Conservation (phyloP, 2,797 vertebrate species). For the Gobio occitaniae region DNA sequence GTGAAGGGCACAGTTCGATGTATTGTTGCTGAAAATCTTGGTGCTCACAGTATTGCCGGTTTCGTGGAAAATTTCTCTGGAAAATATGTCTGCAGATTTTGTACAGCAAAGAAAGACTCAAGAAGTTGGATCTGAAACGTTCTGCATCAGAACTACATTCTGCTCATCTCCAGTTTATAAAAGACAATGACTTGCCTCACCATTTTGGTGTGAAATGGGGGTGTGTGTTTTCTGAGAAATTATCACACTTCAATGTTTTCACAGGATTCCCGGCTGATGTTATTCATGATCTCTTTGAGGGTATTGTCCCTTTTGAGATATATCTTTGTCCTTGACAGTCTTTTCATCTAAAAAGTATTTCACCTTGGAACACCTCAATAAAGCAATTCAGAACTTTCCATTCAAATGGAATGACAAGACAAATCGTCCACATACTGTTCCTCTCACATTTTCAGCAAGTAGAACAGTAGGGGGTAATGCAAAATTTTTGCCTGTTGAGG, state of each 20-base stretch:
- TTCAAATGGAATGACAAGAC: slow-evolving; percentile 32
- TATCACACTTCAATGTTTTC: slow-evolving; percentile 23
- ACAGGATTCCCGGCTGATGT: slow-evolving; percentile 28
- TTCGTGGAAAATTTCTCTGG: slow-evolving; percentile 45
- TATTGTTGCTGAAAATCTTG: slow-evolving; percentile 51
- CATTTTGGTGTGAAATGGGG: slow-evolving; percentile 37
- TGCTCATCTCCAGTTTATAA: slow-evolving; percentile 39
- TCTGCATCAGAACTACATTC: slow-evolving; percentile 40
- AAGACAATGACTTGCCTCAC: slow-evolving; percentile 44
- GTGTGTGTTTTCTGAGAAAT: slow-evolving; percentile 13
- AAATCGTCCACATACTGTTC: slow-evolving; percentile 27
- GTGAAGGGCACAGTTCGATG: slow-evolving; percentile 41
- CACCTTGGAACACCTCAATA: slow-evolving; percentile 22
- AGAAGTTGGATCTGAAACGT: slow-evolving; percentile 42
- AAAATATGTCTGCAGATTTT: slow-evolving; percentile 49
- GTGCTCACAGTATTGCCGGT: slow-evolving; percentile 41
- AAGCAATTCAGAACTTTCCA: slow-evolving; percentile 14
- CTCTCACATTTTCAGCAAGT: slow-evolving; percentile 34
- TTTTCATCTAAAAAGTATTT: slow-evolving; percentile 34
- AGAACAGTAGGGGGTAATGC: slow-evolving; percentile 20
- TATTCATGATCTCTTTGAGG: slow-evolving; percentile 30
- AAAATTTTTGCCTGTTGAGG: slow-evolving; percentile 20
- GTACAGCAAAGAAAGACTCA: slow-evolving; percentile 39
- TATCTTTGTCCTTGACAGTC: slow-evolving; percentile 16
- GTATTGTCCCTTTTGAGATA: slow-evolving; percentile 16